A percentile compares a stretch with the other conserved stretches of the same genome.
Conservation (phyloP, 2,113 vertebrate genomes). For the Emydura subglobosa region DNA sequence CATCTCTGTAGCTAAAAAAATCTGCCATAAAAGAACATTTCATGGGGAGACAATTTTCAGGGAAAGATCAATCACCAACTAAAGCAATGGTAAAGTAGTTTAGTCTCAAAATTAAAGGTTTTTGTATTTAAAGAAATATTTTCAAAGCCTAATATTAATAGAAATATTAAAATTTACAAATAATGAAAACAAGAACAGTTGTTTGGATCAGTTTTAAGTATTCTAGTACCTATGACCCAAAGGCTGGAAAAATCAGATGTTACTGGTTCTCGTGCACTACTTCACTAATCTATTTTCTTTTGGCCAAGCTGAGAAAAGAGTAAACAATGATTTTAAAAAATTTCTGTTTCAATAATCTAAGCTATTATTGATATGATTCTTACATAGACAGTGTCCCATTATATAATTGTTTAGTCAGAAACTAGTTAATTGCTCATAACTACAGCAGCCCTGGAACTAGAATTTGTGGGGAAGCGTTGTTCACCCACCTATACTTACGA, state of each 20-base stretch:
- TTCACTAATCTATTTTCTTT: background rate
- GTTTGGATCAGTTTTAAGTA: background rate
- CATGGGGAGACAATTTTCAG: background rate
- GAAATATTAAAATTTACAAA: background rate
- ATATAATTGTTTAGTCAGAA: background rate
- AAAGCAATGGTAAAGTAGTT: background rate
- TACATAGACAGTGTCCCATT: background rate
- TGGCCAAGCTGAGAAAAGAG: background rate
- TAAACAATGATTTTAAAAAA: background rate
- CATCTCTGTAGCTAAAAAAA: background rate
- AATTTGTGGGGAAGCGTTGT: background rate
- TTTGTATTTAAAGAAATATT: background rate
- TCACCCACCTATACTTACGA: background rate
- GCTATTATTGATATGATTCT: background rate
- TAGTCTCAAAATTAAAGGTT: background rate
- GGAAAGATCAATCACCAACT: background rate
- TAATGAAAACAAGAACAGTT: background rate
- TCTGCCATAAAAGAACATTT: background rate
- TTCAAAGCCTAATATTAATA: background rate
- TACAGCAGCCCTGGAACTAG: background rate
- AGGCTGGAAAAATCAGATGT: background rate
- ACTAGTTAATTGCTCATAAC: background rate
- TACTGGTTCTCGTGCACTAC: background rate
- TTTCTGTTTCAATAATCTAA: background rate
- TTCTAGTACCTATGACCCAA: background rate